Evolutionary conservation across 2,797 vertebrate genomes (phyloP), one percentile per base, ranked within the genome.

Genomic region (Helarctos malayanus): DNA sequence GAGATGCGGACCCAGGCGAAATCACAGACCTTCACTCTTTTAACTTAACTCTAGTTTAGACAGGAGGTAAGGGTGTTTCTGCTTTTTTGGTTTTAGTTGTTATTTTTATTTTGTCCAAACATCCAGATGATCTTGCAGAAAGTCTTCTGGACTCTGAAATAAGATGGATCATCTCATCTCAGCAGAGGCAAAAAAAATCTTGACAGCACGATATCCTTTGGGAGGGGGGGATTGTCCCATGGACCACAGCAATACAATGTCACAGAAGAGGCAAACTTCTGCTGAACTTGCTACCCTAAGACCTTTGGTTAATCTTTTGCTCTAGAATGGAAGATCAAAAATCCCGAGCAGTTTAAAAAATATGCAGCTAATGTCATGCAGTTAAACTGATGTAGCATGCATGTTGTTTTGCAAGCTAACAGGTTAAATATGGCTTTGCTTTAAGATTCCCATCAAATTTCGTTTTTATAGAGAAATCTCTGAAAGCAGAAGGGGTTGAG

Each of bases 401-500:
- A 97, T 98, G 98, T 98, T 98, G 98, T 98, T 99, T 98, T 98
- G 98, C 98, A 97, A 98, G 98, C 98, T 99, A 99, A 99, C 99
- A 99, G 99, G 98, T 99, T 99, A 99, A 99, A 99, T 99, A 98
- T 98, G 98, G 98, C 98, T 98, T 99, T 98, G 97, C 98, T 98
- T 99, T 98, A 98, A 99, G 98, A 98, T 99, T 99, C 98, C 98
- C 98, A 98, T 98, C 99, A 98, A 98, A 99, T 98, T 99, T 98
- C 94, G 69, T 98, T 99, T 99, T 99, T 98, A 99, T 98, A 99
- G 98, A 99, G 98, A 99, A 99, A 99, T 99, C 98, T 99, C 99
- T 98, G 98, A 99, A 99, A 99, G 98, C 99, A 99, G 99, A 99
- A 99, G 99, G 99, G 99, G 99, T 98, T 99, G 99, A 99, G 99